Evolutionary conservation across 2,888 invertebrate species (phyloP).

Genomic region (Diachrysia chrysitis): DNA sequence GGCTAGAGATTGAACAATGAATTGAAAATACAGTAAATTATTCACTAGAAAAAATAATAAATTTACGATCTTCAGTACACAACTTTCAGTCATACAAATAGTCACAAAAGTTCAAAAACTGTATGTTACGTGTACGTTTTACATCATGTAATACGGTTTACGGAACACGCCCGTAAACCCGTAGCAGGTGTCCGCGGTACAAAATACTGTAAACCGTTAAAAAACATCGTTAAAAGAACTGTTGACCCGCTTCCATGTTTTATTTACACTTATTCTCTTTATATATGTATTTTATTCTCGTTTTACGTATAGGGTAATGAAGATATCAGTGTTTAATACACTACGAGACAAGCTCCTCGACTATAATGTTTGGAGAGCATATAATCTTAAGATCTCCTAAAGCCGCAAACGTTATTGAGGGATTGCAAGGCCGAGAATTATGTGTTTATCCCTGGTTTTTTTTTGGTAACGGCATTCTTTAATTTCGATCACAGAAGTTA

Average conservation of each 20-base stretch:
- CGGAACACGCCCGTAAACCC: constrained; percentile 68
- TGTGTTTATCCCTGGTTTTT: constrained; percentile 11
- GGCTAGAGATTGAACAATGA: too few relatives aligned
- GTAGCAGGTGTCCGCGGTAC: constrained; percentile 51
- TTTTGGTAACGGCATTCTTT: constrained; percentile 11
- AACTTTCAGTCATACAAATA: too few relatives aligned
- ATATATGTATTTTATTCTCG: constrained; percentile 38
- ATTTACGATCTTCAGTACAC: too few relatives aligned
- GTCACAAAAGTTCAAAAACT: constrained; percentile 12
- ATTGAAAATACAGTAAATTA: too few relatives aligned
- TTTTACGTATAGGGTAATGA: constrained; percentile 39
- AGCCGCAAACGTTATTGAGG: constrained; percentile 13
- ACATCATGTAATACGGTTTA: constrained; percentile 70
- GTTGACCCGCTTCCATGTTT: constrained; percentile 69
- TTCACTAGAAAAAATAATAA: too few relatives aligned
- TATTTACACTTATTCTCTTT: constrained; percentile 66
- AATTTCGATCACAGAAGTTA: constrained; percentile 27
- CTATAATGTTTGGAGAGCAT: constrained; percentile 14
- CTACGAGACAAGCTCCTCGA: constrained; percentile 11
- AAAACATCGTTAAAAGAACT: constrained; percentile 72
- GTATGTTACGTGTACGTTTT: constrained; percentile 46
- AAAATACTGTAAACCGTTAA: constrained; percentile 68
- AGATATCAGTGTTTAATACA: constrained; percentile 26
- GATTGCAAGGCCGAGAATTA: constrained; percentile 19
- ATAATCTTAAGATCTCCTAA: constrained; percentile 17